phyloP scores from a whole-genome alignment of 1,140 invertebrate species.

The Ooceraea biroi region DNA sequence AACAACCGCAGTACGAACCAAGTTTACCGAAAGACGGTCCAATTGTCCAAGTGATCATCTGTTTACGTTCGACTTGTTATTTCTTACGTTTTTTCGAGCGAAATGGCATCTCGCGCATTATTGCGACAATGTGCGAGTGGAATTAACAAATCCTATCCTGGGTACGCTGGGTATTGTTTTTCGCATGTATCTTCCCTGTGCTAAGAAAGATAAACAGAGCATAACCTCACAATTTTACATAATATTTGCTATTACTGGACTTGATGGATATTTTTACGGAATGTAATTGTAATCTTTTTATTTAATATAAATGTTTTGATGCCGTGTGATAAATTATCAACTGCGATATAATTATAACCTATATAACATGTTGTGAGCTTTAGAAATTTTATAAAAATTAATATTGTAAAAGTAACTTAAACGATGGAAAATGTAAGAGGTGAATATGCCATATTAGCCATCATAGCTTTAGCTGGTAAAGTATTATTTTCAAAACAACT shows the following conservation, averaged over 20 bases:
- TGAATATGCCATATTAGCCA: background rate
- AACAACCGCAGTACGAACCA: background rate
- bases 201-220: background rate
- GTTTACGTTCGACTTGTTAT: background rate
- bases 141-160: constrained; percentile 23
- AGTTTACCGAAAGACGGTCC: background rate
- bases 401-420: too few relatives aligned
- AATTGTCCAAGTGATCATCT: background rate
- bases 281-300: too few relatives aligned
- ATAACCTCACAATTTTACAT: constrained; percentile 71
- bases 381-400: too few relatives aligned
- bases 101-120: constrained; percentile 60
- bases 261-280: background rate
- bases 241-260: constrained; percentile 22
- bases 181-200: background rate
- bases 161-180: constrained; percentile 10
- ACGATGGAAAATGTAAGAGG: background rate
- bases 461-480: too few relatives aligned
- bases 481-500: background rate
- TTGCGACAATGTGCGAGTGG: constrained; percentile 31
- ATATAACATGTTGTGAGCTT: too few relatives aligned
- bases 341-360: too few relatives aligned
- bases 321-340: too few relatives aligned
- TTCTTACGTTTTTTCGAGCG: constrained; percentile 3
- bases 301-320: too few relatives aligned